These are phyloP conservation scores for Smithornis capensis DNA, from an alignment of 2,113 vertebrate species.

Conservation along the genomic window DNA sequence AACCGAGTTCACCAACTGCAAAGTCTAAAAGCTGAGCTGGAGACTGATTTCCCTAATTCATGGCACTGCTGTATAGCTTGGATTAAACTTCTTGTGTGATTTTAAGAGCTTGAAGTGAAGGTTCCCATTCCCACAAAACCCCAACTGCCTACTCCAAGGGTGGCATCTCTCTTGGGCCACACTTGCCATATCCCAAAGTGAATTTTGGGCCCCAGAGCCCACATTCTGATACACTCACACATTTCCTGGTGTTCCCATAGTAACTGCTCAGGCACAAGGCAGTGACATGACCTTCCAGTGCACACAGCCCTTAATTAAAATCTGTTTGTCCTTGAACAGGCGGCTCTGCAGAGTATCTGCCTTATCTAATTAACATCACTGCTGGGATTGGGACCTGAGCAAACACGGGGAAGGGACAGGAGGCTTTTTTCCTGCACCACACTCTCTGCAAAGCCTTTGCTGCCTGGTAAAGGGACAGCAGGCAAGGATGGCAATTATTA, in stretches of 20 bases:
- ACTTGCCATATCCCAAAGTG: neutral
- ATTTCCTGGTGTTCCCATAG: neutral
- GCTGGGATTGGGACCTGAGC: neutral
- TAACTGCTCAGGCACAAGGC: neutral
- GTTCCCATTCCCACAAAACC: neutral
- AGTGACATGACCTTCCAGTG: neutral
- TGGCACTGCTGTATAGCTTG: neutral
- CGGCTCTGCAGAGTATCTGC: neutral
- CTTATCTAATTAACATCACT: neutral
- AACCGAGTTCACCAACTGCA: neutral
- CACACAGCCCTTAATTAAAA: constrained; percentile 14
- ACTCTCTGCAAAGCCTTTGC: neutral
- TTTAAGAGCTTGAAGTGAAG: neutral
- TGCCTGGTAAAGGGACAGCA: neutral
- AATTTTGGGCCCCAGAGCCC: neutral
- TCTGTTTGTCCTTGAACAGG: constrained; percentile 13
- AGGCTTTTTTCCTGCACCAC: neutral
- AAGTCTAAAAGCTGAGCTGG: neutral
- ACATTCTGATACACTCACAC: neutral
- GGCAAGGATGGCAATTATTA: neutral
- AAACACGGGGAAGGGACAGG: neutral
- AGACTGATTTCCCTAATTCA: neutral
- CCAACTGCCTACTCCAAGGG: rapidly evolving
- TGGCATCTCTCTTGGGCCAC: rapidly evolving
- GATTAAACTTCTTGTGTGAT: neutral